These are phyloP conservation scores for Bombus huntii DNA, from an alignment of 1,140 invertebrate species.

Conservation along the genomic window DNA sequence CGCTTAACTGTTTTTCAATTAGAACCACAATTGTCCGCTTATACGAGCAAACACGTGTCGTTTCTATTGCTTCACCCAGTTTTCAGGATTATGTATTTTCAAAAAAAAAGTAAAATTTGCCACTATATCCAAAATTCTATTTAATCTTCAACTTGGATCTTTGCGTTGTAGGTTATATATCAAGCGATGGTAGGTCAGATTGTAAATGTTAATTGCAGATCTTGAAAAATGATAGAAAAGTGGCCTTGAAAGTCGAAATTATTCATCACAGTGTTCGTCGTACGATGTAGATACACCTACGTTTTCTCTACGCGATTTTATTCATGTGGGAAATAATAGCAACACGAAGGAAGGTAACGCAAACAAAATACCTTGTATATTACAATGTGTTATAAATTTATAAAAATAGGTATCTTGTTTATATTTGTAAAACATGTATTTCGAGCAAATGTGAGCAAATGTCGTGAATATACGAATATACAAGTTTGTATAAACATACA, in stretches of 20 bases:
- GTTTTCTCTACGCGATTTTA: too few species aligned
- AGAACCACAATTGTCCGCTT: constrained; percentile 34
- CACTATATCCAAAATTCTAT: background rate
- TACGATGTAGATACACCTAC: too few species aligned
- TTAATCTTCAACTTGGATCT: background rate
- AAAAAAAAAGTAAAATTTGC: background rate
- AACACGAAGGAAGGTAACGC: too few species aligned
- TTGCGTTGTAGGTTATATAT: too few species aligned
- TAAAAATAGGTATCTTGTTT: background rate
- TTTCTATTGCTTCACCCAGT: constrained; percentile 1
- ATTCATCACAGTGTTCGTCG: too few species aligned
- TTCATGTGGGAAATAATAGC: too few species aligned
- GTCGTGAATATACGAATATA: background rate
- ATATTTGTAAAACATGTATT: background rate
- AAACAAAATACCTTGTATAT: background rate
- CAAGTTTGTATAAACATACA: background rate
- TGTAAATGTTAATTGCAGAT: too few species aligned
- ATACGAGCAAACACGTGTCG: constrained; percentile 17
- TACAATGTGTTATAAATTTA: background rate
- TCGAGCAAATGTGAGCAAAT: background rate
- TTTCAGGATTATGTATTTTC: constrained; percentile 32
- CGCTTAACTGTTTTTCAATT: constrained; percentile 67
- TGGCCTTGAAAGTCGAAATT: too few species aligned
- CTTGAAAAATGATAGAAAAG: background rate
- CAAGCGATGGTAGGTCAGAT: too few species aligned